phyloP scores from a whole-genome alignment of 2,113 vertebrate species.

The Urocitellus parryii region DNA sequence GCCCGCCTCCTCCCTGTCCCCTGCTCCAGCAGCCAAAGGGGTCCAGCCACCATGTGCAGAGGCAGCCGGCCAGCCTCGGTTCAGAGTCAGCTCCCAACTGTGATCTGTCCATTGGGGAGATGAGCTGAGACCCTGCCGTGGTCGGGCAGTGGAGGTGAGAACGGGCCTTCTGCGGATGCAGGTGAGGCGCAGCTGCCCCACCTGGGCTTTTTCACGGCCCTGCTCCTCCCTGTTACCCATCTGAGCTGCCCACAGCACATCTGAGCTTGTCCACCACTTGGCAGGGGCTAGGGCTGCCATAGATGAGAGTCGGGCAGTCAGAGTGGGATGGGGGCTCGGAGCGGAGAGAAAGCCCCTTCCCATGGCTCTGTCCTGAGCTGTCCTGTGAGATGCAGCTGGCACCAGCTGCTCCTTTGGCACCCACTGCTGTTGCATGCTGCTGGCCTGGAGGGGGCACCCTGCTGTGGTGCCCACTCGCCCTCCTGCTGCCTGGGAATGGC shows the following conservation, averaged over 20 bases:
- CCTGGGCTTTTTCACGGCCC: not conserved
- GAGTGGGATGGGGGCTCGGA: not conserved
- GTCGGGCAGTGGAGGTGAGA: not conserved
- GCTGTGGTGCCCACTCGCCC: not conserved
- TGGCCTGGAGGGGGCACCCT: not conserved
- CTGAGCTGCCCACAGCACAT: fast-evolving
- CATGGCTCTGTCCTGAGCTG: not conserved
- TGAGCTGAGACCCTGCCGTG: too few relatives aligned
- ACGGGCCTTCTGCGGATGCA: too few relatives aligned
- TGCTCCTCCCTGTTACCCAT: not conserved
- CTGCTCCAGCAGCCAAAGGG: not conserved
- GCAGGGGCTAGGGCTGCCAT: too few relatives aligned
- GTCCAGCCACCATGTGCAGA: not conserved
- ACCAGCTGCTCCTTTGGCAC: not conserved
- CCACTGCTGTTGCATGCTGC: not conserved
- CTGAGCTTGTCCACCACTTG: too few relatives aligned
- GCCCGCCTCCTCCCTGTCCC: not conserved
- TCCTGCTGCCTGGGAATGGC: not conserved
- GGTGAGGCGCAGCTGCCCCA: too few relatives aligned
- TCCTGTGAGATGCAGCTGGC: not conserved
- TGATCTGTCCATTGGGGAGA: too few relatives aligned
- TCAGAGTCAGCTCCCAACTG: not conserved
- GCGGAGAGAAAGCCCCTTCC: not conserved
- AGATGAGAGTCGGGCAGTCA: too few relatives aligned
- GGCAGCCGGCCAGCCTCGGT: not conserved